phyloP scores from a whole-genome alignment of 1,140 invertebrate genomes.

The Aphis craccivora region DNA sequence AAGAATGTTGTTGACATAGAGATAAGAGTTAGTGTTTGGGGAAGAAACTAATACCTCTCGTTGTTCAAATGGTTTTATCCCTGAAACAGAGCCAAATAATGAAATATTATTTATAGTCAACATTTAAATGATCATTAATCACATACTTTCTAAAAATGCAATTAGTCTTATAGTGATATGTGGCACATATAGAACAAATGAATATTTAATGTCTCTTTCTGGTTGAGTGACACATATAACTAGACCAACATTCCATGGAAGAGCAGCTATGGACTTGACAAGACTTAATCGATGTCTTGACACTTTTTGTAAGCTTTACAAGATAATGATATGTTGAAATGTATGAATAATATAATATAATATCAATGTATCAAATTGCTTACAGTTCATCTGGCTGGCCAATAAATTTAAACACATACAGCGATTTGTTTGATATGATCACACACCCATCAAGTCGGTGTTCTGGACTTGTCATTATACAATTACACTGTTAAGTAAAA shows the following conservation, averaged over 20 bases:
- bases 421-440: slow-evolving; percentile 68
- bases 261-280: slow-evolving; percentile 28
- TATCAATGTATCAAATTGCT: not conserved
- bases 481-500: slow-evolving; percentile 47
- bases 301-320: slow-evolving; percentile 43
- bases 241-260: slow-evolving; percentile 49
- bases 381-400: slow-evolving; percentile 50
- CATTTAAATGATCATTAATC: not conserved
- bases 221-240: slow-evolving; percentile 47
- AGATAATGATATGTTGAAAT: not conserved
- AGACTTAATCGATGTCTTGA: slow-evolving; percentile 46
- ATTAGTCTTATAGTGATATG: slow-evolving; percentile 36
- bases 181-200: slow-evolving; percentile 38
- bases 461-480: slow-evolving; percentile 64
- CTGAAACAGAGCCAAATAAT: not conserved
- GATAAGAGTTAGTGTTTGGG: slow-evolving; percentile 32
- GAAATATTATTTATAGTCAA: not conserved
- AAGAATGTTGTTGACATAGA: slow-evolving; percentile 47
- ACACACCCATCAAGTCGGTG: slow-evolving; percentile 67
- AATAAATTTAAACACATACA: slow-evolving; percentile 66
- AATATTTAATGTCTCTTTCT: slow-evolving; percentile 45
- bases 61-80: slow-evolving; percentile 43
- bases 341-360: not conserved
- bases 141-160: slow-evolving; percentile 40
- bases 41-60: slow-evolving; percentile 33